Percentiles rank a stretch among this genome's conserved stretches.
Evolutionary conservation across 1,140 invertebrate genomes (phyloP).

Genomic region (Halictus rubicundus): DNA sequence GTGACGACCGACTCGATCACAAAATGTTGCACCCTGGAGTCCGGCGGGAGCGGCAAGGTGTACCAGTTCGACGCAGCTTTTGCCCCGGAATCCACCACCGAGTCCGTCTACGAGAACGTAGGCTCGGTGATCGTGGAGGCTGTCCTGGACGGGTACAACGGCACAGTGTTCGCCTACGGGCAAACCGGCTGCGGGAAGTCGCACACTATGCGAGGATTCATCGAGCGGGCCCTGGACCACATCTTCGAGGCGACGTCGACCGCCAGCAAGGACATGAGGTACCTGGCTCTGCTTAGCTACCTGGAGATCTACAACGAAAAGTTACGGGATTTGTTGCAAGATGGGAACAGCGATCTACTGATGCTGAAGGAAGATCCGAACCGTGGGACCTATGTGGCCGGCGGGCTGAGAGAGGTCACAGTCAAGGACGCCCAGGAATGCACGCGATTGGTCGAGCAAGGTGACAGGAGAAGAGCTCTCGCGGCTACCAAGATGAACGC

Average conservation of each 20-base stretch:
- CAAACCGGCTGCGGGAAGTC: conserved; percentile 93
- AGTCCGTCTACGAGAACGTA: conserved; percentile 76
- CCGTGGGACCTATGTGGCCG: conserved; percentile 75
- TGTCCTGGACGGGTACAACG: conserved; percentile 93
- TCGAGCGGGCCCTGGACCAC: conserved; percentile 94
- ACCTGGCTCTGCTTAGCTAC: conserved; percentile 94
- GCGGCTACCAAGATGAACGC: conserved; percentile 93
- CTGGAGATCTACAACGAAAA: conserved; percentile 97
- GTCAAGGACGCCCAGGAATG: conserved; percentile 90
- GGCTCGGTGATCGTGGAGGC: conserved; percentile 83
- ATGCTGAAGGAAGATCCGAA: conserved; percentile 75
- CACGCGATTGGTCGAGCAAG: conserved; percentile 86
- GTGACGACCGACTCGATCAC: conserved; percentile 87
- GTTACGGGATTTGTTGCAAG: conserved; percentile 88
- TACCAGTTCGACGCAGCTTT: conserved; percentile 79
- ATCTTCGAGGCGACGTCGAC: conserved; percentile 95
- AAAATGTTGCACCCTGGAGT: conserved; percentile 90
- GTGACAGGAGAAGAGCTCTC: conserved; percentile 87
- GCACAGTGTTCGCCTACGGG: conserved; percentile 93
- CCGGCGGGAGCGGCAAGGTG: conserved; percentile 67
- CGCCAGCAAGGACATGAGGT: conserved; percentile 88
- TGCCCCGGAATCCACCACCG: conserved; percentile 69
- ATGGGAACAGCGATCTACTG: conserved; percentile 73
- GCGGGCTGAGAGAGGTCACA: conserved; percentile 87
- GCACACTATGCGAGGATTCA: conserved; percentile 91